phyloP scores from a whole-genome alignment of 2,113 vertebrate species.

The Toxotes jaculatrix region DNA sequence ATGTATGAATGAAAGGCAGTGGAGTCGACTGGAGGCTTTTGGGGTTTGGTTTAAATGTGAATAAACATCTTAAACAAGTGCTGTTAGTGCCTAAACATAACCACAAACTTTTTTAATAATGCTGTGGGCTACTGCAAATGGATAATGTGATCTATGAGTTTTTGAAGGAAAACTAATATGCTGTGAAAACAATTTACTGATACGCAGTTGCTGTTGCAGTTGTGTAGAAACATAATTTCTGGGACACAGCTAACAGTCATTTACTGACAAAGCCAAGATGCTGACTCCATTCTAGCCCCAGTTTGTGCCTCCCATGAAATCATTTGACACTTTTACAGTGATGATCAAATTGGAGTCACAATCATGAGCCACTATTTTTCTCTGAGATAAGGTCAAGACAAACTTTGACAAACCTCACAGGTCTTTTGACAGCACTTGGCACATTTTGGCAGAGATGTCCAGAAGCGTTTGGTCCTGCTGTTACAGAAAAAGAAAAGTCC shows the following conservation, averaged over 20 bases:
- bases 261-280: not conserved
- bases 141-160: not conserved
- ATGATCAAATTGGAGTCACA: not conserved
- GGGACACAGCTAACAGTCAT: not conserved
- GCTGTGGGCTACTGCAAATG: not conserved
- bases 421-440: not conserved
- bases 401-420: not conserved
- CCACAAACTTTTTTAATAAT: not conserved
- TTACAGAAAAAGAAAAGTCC: not conserved
- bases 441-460: not conserved
- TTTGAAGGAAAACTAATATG: not conserved
- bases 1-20: not conserved
- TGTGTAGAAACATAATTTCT: not conserved
- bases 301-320: not conserved
- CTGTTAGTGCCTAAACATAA: no score
- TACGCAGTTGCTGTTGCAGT: not conserved
- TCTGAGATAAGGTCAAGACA: no score
- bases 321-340: not conserved
- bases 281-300: no score
- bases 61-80: not conserved
- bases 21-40: not conserved
- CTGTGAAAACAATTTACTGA: not conserved
- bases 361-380: no score
- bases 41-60: not conserved
- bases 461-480: conserved; percentile 5